Evolutionary conservation across 2,888 invertebrate genomes (phyloP), one percentile per base, ranked within the genome.

Genomic region (Masnerella sp.): DNA sequence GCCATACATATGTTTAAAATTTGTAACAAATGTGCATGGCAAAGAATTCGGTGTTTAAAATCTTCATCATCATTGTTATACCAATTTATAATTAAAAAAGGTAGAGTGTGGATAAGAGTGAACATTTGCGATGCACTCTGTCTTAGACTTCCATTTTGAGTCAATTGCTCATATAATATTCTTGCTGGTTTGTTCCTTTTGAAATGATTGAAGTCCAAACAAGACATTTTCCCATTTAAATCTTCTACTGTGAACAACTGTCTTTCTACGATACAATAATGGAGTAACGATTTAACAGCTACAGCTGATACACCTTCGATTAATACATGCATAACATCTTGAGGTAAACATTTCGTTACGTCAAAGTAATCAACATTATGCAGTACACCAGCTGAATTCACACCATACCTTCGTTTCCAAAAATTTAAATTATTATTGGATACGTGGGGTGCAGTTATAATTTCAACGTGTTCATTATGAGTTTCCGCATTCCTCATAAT

Each of bases 151-250:
- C 47, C 32, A 32, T 74, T 38, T n/a, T 25, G 11, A 25, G 2
- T 8, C 11, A 62, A 5, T 1, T 62, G 49, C 2, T 51, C 62
- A 7, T 14, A 8, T 40, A 54, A 20, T 32, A 81, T 74, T 17
- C 25, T 7, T 15, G 75, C 77, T 14, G 79, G 79, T 64, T 78
- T 77, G 56, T 80, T 77, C 8, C 32, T 65, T 38, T 62, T 62
- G 45, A 80, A 78, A 22, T 78, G 68, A 20, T 64, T 56, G 22
- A 77, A 80, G 67, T 78, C 56, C 40, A 81, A 80, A 64, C 38
- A 34, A 7, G 30, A 18, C 11, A 77, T 40, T 22, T 58, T 32
- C 12, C 74, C 45, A 64, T 81, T 80, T 0, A 80, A 72, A 15
- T 79, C 68, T 11, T 77, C 62, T 15, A 77, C n/a, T 15, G 67